These are phyloP conservation scores for Bos javanicus DNA, from an alignment of 2,113 vertebrate genomes.

Conservation along the genomic window DNA sequence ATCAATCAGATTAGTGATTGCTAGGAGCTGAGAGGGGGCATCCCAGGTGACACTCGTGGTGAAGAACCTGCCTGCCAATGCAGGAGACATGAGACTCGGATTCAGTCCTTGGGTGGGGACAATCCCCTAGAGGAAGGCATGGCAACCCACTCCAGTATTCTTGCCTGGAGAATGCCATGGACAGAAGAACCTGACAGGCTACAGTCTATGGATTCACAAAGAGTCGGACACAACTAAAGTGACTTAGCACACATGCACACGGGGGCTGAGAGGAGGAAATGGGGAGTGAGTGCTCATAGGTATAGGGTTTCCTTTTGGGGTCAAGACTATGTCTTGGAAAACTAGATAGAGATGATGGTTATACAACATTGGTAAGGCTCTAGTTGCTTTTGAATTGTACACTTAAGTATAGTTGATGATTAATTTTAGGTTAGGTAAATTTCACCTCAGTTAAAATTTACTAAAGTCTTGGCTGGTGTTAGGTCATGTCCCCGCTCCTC, in stretches of 20 bases:
- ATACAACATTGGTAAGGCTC: background rate
- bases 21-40: background rate
- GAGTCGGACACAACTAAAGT: background rate
- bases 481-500: fast-evolving
- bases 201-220: background rate
- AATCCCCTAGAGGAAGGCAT: background rate
- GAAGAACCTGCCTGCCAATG: background rate
- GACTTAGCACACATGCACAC: background rate
- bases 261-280: background rate
- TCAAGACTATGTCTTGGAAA: background rate
- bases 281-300: background rate
- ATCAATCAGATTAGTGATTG: background rate
- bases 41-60: background rate
- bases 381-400: background rate
- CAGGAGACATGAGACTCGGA: background rate
- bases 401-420: background rate
- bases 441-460: background rate
- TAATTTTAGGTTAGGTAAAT: background rate
- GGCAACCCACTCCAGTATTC: background rate
- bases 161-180: background rate
- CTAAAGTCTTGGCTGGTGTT: background rate
- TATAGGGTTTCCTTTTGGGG: background rate
- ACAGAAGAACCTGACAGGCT: background rate
- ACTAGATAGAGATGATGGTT: background rate
- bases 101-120: background rate